A percentile compares a stretch with the other conserved stretches of the same genome.
Conservation (phyloP, 23 tunicate species). For the Halocynthia roretzi region DNA sequence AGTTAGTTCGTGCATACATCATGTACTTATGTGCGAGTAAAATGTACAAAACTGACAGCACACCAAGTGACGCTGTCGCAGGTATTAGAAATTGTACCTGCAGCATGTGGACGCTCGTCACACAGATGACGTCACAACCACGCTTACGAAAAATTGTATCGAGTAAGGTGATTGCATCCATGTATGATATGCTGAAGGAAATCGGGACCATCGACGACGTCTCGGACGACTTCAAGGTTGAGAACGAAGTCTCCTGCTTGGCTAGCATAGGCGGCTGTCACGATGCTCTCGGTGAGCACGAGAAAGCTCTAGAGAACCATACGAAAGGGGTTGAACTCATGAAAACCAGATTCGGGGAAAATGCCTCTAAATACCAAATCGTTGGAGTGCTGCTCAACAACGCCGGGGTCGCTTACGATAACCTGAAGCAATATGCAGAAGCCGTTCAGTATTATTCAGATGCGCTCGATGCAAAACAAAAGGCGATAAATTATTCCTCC, state of each 20-base stretch:
- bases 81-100: too few relatives aligned
- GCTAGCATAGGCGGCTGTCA: conserved; percentile 32
- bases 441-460: conserved; percentile 5
- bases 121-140: conserved; percentile 13
- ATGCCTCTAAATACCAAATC: conserved; percentile 9
- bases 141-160: conserved; percentile 1
- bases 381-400: conserved; percentile 30
- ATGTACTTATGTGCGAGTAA: too few relatives aligned
- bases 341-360: conserved; percentile 8
- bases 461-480: conserved; percentile 20
- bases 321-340: conserved; percentile 10
- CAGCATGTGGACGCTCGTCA: neutral
- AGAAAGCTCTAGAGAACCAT: conserved; percentile 6
- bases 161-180: conserved; percentile 20
- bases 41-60: too few relatives aligned
- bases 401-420: conserved; percentile 14
- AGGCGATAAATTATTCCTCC: conserved; percentile 11
- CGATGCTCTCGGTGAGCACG: neutral
- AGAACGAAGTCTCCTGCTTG: conserved; percentile 20
- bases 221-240: too few relatives aligned
- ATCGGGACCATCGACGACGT: neutral
- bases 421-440: conserved; percentile 2
- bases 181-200: conserved; percentile 7
- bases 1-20: too few relatives aligned
- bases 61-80: too few relatives aligned